Percentiles rank a stretch among this genome's conserved stretches.
Conservation (phyloP, 2,113 vertebrate species). For the Gasterosteus aculeatus region DNA sequence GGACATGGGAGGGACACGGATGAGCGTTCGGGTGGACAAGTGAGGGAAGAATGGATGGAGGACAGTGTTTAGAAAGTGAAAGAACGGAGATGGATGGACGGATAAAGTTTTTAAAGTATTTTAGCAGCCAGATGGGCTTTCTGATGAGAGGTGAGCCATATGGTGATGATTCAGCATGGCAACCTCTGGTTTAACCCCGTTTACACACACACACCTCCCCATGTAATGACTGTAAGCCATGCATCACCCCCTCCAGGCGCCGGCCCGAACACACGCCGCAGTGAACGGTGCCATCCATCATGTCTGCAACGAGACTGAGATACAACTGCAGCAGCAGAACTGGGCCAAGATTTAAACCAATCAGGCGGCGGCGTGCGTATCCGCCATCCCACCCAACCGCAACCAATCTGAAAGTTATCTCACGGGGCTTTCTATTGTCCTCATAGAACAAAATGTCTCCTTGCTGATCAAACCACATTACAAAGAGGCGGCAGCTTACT, state of each 20-base stretch:
- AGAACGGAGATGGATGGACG: background rate
- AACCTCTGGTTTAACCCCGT: slow-evolving; percentile 43
- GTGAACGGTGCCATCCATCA: slow-evolving; percentile 55
- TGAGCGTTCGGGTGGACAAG: background rate
- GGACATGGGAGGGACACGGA: background rate
- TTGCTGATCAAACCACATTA: background rate
- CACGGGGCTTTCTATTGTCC: background rate
- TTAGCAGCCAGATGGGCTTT: slow-evolving; percentile 37
- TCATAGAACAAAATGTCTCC: background rate
- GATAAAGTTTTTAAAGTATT: background rate
- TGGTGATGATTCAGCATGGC: slow-evolving; percentile 54
- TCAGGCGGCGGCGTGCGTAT: slow-evolving; percentile 9
- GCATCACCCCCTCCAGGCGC: slow-evolving; percentile 19
- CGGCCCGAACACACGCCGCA: slow-evolving; percentile 50
- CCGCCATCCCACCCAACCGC: background rate
- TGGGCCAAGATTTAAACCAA: slow-evolving; percentile 33
- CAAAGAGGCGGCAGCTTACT: too few relatives aligned
- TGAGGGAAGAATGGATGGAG: background rate
- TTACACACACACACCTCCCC: background rate
- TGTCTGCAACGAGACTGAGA: slow-evolving; percentile 31
- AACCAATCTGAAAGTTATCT: background rate
- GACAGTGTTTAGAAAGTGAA: background rate
- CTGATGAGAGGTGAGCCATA: slow-evolving; percentile 41
- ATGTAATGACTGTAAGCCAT: slow-evolving; percentile 13
- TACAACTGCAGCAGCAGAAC: slow-evolving; percentile 24